Base-by-base conservation (phyloP, 2,113 vertebrate genomes). In the Carassius auratus region DNA sequence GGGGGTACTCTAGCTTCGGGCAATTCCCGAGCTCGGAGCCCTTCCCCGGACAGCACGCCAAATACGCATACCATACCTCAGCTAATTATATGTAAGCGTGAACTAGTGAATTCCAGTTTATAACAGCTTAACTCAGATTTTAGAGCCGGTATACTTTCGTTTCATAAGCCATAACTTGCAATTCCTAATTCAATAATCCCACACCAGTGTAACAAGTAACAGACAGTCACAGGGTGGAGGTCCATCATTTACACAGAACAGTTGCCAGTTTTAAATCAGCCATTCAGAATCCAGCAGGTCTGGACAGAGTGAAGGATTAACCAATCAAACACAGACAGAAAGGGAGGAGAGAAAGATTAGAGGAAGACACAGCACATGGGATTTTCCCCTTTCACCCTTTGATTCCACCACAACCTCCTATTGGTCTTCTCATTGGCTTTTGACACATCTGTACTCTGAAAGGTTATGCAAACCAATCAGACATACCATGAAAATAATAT, bases 251-350 rank as follows among this genome's bases (percentile, higher is more conserved):
- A 71, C 68, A 61, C 19, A 38, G 36, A 38, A n/a, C 33, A 68
- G 68, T 23, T 74, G 52, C 85, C 52, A 48, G 10, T 61, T 57
- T 33, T 12, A 26, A 74, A 74, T 57, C 64, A 68, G n/a, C 75
- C 84, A 76, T 79, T 83, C 30, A 73, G 81, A 73, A 74, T 75
- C 48, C 59, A 42, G 84, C 87, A 79, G 82, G 87, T 84, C 84
- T 83, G 79, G 38, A 71, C 57, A 52, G 74, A 79, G 84, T n/a
- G n/a, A 61, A 55, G 80, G 87, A 88, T 88, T 88, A 87, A 82
- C 83, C 30, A 85, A 73, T 83, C 87, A 88, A 83, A 78, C 68
- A 84, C 78, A 79, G 62, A 74, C 42, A 15, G n/a, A 59, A 38
- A 85, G 86, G 83, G 83, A 87, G 83, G 69, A 84, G 69, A 81